phyloP scores from a whole-genome alignment of 2,888 invertebrate genomes.

The Hyppa rectilinea region DNA sequence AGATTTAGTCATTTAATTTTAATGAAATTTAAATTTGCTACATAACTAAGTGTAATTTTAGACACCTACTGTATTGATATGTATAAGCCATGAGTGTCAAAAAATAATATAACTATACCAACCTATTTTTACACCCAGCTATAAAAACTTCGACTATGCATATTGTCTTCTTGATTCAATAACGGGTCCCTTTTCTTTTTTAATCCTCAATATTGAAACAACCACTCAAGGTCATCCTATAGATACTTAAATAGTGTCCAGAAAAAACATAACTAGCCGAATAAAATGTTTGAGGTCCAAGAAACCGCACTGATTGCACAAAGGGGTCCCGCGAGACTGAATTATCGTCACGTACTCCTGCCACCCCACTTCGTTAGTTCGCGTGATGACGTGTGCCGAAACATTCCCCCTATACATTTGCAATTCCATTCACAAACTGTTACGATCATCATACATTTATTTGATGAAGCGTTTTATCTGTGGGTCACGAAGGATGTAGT shows the following conservation, averaged over 20 bases:
- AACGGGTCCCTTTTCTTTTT: conserved; percentile 31
- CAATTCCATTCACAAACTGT: conserved; percentile 67
- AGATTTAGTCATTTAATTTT: too few species aligned
- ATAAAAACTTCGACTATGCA: too few species aligned
- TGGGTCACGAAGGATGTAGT: conserved; percentile 15
- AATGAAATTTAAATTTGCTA: too few species aligned
- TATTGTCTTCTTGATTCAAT: conserved; percentile 9
- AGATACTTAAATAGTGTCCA: conserved; percentile 53
- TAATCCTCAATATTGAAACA: conserved; percentile 27
- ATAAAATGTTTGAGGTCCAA: conserved; percentile 79
- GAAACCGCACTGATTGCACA: conserved; percentile 90
- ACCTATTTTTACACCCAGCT: too few species aligned
- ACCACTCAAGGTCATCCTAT: conserved; percentile 22
- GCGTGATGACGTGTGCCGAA: conserved; percentile 69
- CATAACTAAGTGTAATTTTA: too few species aligned
- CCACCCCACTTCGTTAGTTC: conserved; percentile 86
- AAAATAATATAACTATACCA: too few species aligned
- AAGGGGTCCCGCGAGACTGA: conserved; percentile 86
- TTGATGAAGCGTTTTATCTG: conserved; percentile 38
- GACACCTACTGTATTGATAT: too few species aligned
- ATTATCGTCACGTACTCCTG: conserved; percentile 86
- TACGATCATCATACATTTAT: conserved; percentile 56
- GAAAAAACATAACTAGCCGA: conserved; percentile 73
- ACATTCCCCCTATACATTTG: conserved; percentile 66
- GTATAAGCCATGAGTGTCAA: too few species aligned